Evolutionary conservation across 1,140 invertebrate species (phyloP).

Genomic region (Lasioglossum baleicum): DNA sequence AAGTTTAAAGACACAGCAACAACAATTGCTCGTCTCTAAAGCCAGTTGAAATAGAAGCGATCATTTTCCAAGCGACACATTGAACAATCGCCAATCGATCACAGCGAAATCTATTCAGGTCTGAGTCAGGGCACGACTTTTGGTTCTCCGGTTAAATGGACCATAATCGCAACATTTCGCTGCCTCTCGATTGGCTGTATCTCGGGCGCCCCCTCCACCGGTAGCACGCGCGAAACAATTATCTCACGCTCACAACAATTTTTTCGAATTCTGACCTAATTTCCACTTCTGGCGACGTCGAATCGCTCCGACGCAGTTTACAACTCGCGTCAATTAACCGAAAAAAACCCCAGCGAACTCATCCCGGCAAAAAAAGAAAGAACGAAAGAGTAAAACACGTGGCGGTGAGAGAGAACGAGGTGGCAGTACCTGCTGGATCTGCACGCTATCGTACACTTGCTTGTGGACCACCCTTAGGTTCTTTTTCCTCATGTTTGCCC

Average conservation of each 20-base stretch:
- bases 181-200: conserved; percentile 13
- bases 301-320: not conserved
- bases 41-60: too few species aligned
- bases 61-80: too few species aligned
- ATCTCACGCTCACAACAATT: conserved; percentile 35
- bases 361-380: too few species aligned
- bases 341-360: not conserved
- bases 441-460: conserved; percentile 66
- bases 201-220: not conserved
- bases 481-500: conserved; percentile 64
- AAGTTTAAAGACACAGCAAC: too few species aligned
- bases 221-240: conserved; percentile 11
- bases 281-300: conserved; percentile 22
- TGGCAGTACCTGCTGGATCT: conserved; percentile 66
- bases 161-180: conserved; percentile 32
- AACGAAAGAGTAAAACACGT: too few species aligned
- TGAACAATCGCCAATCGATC: not conserved
- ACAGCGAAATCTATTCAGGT: not conserved
- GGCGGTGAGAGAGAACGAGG: not conserved
- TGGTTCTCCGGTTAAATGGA: conserved; percentile 19
- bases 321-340: not conserved
- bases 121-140: conserved; percentile 17
- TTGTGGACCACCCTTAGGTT: conserved; percentile 76
- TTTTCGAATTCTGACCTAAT: conserved; percentile 48
- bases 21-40: too few species aligned